Evolutionary conservation across 2,888 invertebrate species (phyloP).

Genomic region (Thelaira solivaga): DNA sequence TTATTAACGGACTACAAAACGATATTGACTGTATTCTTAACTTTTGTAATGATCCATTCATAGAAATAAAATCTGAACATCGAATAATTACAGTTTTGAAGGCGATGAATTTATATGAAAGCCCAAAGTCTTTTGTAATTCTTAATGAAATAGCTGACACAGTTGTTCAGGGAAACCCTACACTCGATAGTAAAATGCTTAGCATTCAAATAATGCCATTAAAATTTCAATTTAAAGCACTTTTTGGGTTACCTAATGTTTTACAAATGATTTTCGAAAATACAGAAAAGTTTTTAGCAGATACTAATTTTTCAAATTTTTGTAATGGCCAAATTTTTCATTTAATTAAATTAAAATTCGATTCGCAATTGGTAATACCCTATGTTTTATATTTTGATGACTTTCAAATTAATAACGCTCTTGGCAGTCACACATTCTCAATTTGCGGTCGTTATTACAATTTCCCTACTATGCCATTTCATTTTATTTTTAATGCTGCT

Average conservation of each 20-base stretch:
- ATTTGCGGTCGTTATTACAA: slow-evolving; percentile 50
- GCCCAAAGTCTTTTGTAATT: slow-evolving; percentile 48
- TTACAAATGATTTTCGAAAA: slow-evolving; percentile 48
- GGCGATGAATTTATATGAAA: slow-evolving; percentile 46
- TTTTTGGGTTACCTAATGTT: slow-evolving; percentile 47
- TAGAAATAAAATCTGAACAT: too few relatives aligned
- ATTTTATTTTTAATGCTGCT: slow-evolving; percentile 50
- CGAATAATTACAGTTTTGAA: slow-evolving; percentile 39
- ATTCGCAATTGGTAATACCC: slow-evolving; percentile 41
- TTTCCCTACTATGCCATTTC: slow-evolving; percentile 48
- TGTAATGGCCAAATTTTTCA: slow-evolving; percentile 43
- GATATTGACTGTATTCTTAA: too few relatives aligned
- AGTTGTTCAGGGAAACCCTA: slow-evolving; percentile 46
- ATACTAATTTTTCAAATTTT: slow-evolving; percentile 47
- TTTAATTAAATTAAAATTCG: slow-evolving; percentile 49
- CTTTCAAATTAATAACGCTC: slow-evolving; percentile 45
- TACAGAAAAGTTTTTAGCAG: slow-evolving; percentile 44
- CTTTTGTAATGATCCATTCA: too few relatives aligned
- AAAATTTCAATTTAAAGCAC: slow-evolving; percentile 48
- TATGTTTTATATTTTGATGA: slow-evolving; percentile 41
- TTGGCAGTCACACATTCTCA: slow-evolving; percentile 35
- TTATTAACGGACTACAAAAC: too few relatives aligned
- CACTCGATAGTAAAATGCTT: slow-evolving; percentile 48
- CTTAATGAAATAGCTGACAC: slow-evolving; percentile 49
- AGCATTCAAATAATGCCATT: slow-evolving; percentile 48